phyloP scores from a whole-genome alignment of 2,888 invertebrate genomes.

The Sinelater perroti region DNA sequence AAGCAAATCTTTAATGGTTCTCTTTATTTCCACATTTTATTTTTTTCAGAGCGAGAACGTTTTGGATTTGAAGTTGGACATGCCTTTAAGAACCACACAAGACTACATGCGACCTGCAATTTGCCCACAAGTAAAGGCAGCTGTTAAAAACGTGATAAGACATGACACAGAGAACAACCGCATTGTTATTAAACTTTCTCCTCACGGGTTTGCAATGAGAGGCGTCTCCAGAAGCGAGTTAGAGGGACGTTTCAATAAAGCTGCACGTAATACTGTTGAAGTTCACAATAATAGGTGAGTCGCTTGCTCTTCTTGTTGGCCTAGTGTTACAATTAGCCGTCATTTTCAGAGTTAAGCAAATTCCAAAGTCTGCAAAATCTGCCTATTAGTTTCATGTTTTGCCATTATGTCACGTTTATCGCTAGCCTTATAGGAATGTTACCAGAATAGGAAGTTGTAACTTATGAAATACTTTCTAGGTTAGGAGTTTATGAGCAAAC shows the following conservation, averaged over 20 bases:
- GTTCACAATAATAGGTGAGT: constrained; percentile 56
- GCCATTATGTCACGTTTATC: constrained; percentile 6
- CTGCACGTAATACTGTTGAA: constrained; percentile 56
- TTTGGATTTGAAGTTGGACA: constrained; percentile 76
- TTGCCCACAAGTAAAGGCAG: constrained; percentile 77
- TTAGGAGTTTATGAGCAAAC: neutral
- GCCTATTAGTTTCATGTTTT: constrained; percentile 43
- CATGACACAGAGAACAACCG: constrained; percentile 58
- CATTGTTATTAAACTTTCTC: constrained; percentile 55
- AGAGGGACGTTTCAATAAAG: constrained; percentile 59
- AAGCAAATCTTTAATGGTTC: too few species aligned
- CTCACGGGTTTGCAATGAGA: constrained; percentile 53
- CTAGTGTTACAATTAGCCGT: neutral
- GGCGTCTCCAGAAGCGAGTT: constrained; percentile 57
- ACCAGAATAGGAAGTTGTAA: constrained; percentile 9
- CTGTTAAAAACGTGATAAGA: constrained; percentile 67
- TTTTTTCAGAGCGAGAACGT: constrained; percentile 70
- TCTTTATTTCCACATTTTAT: neutral
- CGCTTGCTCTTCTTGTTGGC: neutral
- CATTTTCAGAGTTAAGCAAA: constrained; percentile 50
- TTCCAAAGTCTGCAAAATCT: constrained; percentile 52
- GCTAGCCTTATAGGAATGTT: constrained; percentile 18
- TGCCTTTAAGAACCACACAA: constrained; percentile 79
- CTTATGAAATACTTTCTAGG: constrained; percentile 14
- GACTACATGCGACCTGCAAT: constrained; percentile 76